Base-by-base conservation (phyloP, 2,888 invertebrate genomes). In the Hypomecis atomaria region DNA sequence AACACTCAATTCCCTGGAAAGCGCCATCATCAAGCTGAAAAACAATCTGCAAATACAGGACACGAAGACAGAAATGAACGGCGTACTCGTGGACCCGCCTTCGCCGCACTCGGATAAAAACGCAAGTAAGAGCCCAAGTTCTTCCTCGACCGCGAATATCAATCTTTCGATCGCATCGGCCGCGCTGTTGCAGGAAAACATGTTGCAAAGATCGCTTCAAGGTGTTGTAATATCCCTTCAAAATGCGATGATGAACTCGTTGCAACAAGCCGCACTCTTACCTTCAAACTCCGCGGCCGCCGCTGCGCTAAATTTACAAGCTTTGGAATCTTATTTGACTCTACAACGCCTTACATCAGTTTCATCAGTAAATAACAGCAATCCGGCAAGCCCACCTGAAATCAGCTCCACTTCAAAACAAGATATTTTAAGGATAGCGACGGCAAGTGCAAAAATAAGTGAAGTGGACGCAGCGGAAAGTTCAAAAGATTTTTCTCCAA, bases 251-350 rank as follows among this genome's bases (percentile, higher is more conserved):
- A 95, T 97, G 89, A 96, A 95, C 78, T 96, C 97, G 8, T 88
- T 97, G 71, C 97, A 97, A 84, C 96, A 97, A 81, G 97, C 97
- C 0, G 97, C 97, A 0, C 90, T 97, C 34, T 85, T 97, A 75
- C 97, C 97, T 6, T 95, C 96, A 0, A 96, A 97, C 75, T 97
- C 97, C 2, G 96, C 97, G 5, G 97, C 97, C 7, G 97, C 97
- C 43, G 96, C 96, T 43, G 97, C 97, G 0, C 92, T 97, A 23
- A 97, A 97, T 85, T 93, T 97, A 42, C 97, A 97, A 89, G 97
- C 97, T 37, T 89, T 97, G 67, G 97, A 97, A 93, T 97, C 97
- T 49, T 97, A 97, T 90, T 93, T 97, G 84, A 96, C 97, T 54
- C 90, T 97, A 69, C 97, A 97, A 90, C 94, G 97, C 71, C 93